A percentile compares a stretch with the other conserved stretches of the same genome.
These are phyloP conservation scores for Mythimna lalbum DNA, from an alignment of 2,888 invertebrate species.

Conservation along the genomic window DNA sequence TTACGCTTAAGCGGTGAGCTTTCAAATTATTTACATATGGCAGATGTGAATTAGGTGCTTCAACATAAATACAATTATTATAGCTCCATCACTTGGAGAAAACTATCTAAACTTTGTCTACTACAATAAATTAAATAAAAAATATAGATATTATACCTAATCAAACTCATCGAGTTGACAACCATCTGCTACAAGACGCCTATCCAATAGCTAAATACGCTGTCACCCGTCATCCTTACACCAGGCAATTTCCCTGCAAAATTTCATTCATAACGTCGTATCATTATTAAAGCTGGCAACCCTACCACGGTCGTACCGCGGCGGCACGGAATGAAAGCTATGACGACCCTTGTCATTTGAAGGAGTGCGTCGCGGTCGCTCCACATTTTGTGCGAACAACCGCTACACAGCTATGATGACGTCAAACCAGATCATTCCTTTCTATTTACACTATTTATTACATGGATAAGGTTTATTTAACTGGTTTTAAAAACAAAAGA, in stretches of 20 bases:
- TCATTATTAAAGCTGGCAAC: constrained; percentile 62
- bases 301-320: constrained; percentile 65
- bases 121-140: neutral
- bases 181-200: neutral
- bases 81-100: neutral
- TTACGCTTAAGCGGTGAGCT: neutral
- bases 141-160: neutral
- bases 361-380: constrained; percentile 76
- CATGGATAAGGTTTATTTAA: neutral
- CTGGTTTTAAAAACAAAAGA: neutral
- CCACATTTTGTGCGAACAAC: constrained; percentile 74
- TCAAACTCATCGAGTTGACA: too few relatives aligned
- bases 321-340: constrained; percentile 77
- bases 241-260: constrained; percentile 32
- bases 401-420: constrained; percentile 57
- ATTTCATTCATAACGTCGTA: constrained; percentile 42
- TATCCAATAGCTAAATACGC: neutral
- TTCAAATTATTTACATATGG: neutral
- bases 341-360: constrained; percentile 83
- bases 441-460: constrained; percentile 18
- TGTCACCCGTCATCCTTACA: constrained; percentile 26
- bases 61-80: too few relatives aligned
- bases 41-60: neutral
- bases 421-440: constrained; percentile 57
- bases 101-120: neutral